Conservation (phyloP, 53 echinoderm and acorn worm species). For the Holothuria scabra region DNA sequence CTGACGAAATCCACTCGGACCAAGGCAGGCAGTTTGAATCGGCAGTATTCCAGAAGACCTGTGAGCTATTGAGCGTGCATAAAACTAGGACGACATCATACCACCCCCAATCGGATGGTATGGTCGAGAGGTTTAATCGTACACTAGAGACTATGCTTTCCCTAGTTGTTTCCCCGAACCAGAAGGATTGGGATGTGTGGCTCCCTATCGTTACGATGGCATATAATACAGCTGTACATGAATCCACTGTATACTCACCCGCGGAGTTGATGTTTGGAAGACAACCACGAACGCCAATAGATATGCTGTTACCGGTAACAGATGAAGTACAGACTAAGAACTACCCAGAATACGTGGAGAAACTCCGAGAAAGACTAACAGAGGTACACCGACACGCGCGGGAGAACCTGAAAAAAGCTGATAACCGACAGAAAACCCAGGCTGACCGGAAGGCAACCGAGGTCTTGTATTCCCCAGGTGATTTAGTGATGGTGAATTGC, state of each 20-base stretch:
- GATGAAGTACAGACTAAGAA: neutral
- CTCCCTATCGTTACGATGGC: neutral
- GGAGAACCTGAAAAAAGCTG: neutral
- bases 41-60: conserved; percentile 8
- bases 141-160: neutral
- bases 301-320: neutral
- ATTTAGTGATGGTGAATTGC: neutral
- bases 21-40: conserved; percentile 19
- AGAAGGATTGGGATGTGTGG: too few species aligned
- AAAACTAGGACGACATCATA: neutral
- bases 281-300: neutral
- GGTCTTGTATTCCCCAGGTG: neutral
- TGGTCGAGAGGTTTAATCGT: too few species aligned
- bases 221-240: conserved; percentile 13
- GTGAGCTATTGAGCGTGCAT: neutral
- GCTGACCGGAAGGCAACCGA: conserved; percentile 4
- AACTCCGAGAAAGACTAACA: neutral
- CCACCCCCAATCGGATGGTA: too few species aligned
- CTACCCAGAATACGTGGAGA: conserved; percentile 4
- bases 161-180: neutral
- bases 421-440: neutral
- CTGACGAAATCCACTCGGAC: neutral
- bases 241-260: conserved; percentile 7
- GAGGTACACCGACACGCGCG: neutral
- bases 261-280: conserved; percentile 33